Percentiles rank a stretch among this genome's conserved stretches.
Evolutionary conservation across 2,888 invertebrate genomes (phyloP).

Genomic region (Aelia acuminata): DNA sequence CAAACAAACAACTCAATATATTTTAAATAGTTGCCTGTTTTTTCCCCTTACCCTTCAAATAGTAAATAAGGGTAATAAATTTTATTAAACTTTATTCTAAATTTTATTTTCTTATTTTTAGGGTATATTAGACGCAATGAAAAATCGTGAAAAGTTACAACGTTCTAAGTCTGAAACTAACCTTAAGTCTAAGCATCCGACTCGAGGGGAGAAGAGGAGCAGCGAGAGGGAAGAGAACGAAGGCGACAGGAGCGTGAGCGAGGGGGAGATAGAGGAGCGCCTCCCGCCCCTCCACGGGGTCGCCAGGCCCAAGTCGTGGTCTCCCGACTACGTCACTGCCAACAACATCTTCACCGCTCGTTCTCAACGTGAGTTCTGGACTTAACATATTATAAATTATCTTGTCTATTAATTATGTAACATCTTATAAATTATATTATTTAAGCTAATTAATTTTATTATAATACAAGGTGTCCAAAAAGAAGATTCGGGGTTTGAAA

Average conservation of each 20-base stretch:
- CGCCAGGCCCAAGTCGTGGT: slow-evolving; percentile 80
- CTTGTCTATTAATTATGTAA: too few species aligned
- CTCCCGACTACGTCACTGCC: slow-evolving; percentile 78
- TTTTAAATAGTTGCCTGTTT: too few species aligned
- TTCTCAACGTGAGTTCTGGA: slow-evolving; percentile 52
- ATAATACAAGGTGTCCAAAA: too few species aligned
- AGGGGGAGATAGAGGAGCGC: slow-evolving; percentile 69
- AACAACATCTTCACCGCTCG: slow-evolving; percentile 71
- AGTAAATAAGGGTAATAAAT: too few species aligned
- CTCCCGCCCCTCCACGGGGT: slow-evolving; percentile 73
- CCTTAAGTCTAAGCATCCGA: slow-evolving; percentile 73
- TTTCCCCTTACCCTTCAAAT: too few species aligned
- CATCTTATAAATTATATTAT: too few species aligned
- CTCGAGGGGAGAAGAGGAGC: slow-evolving; percentile 50
- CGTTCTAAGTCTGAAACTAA: slow-evolving; percentile 95
- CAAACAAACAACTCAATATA: too few species aligned
- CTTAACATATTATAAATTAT: too few species aligned
- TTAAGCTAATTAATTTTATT: too few species aligned
- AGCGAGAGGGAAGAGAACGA: slow-evolving; percentile 63
- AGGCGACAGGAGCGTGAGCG: slow-evolving; percentile 67
- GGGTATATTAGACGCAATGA: slow-evolving; percentile 96
- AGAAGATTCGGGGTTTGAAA: too few species aligned
- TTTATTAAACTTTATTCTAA: too few species aligned
- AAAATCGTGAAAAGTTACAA: slow-evolving; percentile 92
- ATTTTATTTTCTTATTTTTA: slow-evolving; percentile 70